phyloP scores from a whole-genome alignment of 2,797 vertebrate species.

The Tolypeutes matacus region DNA sequence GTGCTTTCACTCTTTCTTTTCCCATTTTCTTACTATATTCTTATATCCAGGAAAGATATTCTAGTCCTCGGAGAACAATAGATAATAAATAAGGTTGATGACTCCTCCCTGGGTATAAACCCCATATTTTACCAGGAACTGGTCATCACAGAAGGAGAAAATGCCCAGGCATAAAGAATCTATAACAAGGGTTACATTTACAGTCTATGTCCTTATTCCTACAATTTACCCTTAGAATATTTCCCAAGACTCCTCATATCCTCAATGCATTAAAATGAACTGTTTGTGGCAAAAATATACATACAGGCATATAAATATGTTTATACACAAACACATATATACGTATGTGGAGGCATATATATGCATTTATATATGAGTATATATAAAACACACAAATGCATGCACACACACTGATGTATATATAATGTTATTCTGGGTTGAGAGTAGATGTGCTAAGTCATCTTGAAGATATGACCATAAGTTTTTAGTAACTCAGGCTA shows the following conservation, averaged over 20 bases:
- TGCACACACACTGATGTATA: no score
- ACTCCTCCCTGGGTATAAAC: not conserved
- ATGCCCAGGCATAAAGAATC: not conserved
- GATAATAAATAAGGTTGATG: not conserved
- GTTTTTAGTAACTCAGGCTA: no score
- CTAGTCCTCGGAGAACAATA: not conserved
- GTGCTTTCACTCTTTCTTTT: constrained; percentile 27
- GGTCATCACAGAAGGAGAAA: not conserved
- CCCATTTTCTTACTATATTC: not conserved
- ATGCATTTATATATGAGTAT: no score
- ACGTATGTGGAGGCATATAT: no score
- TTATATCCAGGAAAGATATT: not conserved
- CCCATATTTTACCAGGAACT: not conserved
- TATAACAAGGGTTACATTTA: not conserved
- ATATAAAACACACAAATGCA: no score
- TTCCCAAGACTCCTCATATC: not conserved
- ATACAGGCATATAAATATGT: no score
- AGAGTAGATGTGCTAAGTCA: no score
- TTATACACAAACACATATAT: no score
- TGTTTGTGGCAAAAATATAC: not conserved
- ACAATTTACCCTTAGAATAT: not conserved
- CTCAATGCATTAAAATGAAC: not conserved
- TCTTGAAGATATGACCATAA: not conserved
- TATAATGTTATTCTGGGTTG: no score
- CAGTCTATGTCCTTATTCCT: not conserved